Evolutionary conservation across 2,797 vertebrate species (phyloP), one percentile per base, ranked within the genome.

Genomic region (Gymnocypris eckloni): DNA sequence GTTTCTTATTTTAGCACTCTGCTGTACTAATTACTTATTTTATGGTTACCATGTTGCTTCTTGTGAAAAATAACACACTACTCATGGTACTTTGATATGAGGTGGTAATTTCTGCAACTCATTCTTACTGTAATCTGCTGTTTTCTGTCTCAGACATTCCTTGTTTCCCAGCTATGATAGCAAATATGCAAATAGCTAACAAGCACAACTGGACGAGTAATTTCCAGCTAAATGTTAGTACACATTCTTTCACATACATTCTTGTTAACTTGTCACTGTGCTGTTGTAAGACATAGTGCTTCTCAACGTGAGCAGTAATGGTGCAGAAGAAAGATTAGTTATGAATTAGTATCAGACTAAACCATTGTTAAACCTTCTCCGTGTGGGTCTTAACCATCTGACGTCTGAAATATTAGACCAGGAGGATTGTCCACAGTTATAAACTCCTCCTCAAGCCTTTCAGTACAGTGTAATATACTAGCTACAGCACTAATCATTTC

Each of bases 1-100:
- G 61, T 33, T 67, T 78, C 10, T 56, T 61, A 39, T 39, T 71
- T 71, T 85, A 79, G 83, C 76, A 0, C 59, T 33, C 11, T 78
- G 39, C 48, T 43, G 8, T 41, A 25, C 28, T 78, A 13, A 56
- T 22, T n/a, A 25, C n/a, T 83, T 45, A 69, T 77, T 67, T 77
- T 52, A 52, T 77, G 45, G 13, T 80, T 43, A 67, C 69, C 54
- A 16, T 39, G 16, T 22, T 33, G 9, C 45, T 76, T 66, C 43
- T 76, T 52, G 28, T 28, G 8, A n/a, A 28, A 50, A 45, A n/a
- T 54, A 69, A 69, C 8, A 33, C 33, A 25, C 16, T 16, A 12
- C 33, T 45, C 59, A 43, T 67, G 73, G 2, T 41, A 83, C 22
- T 83, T 67, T 67, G 18, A 37, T 39, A 41, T 20, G 48, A 50